phyloP scores from a whole-genome alignment of 2,888 invertebrate species.

The Xestia c-nigrum region DNA sequence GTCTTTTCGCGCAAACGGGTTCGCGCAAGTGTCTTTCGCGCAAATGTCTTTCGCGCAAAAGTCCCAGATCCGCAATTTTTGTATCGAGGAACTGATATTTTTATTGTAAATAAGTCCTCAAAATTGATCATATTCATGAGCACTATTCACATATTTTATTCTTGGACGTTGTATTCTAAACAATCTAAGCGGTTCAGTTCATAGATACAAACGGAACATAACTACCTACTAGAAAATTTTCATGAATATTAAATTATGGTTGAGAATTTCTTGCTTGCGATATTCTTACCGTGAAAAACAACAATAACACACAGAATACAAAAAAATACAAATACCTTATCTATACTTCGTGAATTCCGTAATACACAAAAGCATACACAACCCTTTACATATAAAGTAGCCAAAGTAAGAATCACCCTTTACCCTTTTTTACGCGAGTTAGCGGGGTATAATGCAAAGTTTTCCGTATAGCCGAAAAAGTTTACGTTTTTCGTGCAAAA shows the following conservation, averaged over 20 bases:
- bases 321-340: slow-evolving; percentile 48
- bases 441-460: slow-evolving; percentile 69
- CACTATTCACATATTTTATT: no score
- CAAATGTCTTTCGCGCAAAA: no score
- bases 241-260: not conserved
- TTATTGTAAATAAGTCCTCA: no score
- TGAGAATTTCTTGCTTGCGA: not conserved
- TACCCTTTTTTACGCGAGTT: slow-evolving; percentile 65
- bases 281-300: slow-evolving; percentile 3
- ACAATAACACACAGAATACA: slow-evolving; percentile 25
- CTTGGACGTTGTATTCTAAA: no score
- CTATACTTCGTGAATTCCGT: slow-evolving; percentile 40
- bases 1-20: no score
- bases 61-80: no score
- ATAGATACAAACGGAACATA: not conserved
- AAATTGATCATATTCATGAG: no score
- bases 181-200: not conserved
- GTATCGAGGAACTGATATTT: no score
- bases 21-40: no score
- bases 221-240: not conserved
- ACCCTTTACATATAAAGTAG: slow-evolving; percentile 63
- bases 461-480: slow-evolving; percentile 75
- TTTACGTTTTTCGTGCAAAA: slow-evolving; percentile 77
- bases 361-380: slow-evolving; percentile 52
- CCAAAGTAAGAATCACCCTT: slow-evolving; percentile 58